phyloP scores from a whole-genome alignment of 1,140 invertebrate genomes.

The Hylyphantes graminicola region DNA sequence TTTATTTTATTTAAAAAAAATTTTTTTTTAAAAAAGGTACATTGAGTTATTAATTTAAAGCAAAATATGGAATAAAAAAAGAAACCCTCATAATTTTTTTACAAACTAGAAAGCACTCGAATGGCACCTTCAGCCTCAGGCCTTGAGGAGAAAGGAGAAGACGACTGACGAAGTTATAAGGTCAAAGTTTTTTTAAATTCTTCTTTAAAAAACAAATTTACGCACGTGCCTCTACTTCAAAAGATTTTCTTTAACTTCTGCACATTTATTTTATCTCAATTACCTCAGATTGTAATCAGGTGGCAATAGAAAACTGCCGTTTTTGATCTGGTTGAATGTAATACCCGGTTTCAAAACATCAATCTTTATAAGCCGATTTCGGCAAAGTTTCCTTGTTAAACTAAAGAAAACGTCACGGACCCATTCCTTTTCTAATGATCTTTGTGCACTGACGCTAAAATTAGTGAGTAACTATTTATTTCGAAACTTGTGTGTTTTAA shows the following conservation, averaged over 20 bases:
- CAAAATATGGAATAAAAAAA: not conserved
- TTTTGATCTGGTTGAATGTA: not conserved
- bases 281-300: no score
- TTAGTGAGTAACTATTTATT: conserved; percentile 12
- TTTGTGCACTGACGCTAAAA: not conserved
- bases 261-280: no score
- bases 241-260: no score
- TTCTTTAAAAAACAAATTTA: no score
- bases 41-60: not conserved
- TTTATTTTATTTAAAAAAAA: not conserved
- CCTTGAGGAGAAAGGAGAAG: no score
- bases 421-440: not conserved
- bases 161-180: conserved; percentile 13
- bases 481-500: not conserved
- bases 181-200: conserved; percentile 28
- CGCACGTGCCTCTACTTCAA: no score
- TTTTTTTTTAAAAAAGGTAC: not conserved
- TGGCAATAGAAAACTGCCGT: no score
- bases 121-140: conserved; percentile 44
- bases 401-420: not conserved
- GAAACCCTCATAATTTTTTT: not conserved
- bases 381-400: conserved; percentile 8
- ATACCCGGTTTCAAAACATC: conserved; percentile 7
- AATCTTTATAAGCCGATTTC: conserved; percentile 12
- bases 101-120: not conserved